Evolutionary conservation across 2,113 vertebrate genomes (phyloP).

Genomic region (Pycnonotus jocosus): DNA sequence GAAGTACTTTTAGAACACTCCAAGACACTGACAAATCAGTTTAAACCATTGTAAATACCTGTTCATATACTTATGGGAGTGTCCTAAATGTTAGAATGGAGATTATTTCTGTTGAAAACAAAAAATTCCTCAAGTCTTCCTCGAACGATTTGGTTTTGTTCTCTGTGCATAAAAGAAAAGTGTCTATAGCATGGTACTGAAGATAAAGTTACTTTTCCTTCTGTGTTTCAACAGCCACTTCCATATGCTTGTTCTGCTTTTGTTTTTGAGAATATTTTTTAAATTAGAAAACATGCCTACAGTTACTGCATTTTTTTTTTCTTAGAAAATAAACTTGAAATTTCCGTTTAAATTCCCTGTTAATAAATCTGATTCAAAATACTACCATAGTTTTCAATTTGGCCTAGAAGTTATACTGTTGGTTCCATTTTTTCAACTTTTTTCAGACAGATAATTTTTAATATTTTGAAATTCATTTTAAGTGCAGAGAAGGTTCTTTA

Average conservation of each 20-base stretch:
- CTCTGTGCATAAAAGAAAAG: background rate
- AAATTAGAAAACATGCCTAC: background rate
- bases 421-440: background rate
- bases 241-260: background rate
- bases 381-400: background rate
- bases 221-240: background rate
- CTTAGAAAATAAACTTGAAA: background rate
- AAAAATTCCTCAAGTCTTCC: background rate
- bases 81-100: background rate
- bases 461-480: background rate
- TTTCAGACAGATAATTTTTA: background rate
- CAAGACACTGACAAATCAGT: background rate
- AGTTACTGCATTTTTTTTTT: background rate
- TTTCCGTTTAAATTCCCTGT: background rate
- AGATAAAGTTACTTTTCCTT: background rate
- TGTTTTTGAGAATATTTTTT: background rate
- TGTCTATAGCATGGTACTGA: background rate
- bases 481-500: background rate
- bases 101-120: background rate
- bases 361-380: background rate
- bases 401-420: background rate
- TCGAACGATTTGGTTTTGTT: background rate
- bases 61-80: background rate
- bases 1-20: background rate
- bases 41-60: background rate